Conservation (phyloP, 2,113 vertebrate genomes). For the Podiceps cristatus region DNA sequence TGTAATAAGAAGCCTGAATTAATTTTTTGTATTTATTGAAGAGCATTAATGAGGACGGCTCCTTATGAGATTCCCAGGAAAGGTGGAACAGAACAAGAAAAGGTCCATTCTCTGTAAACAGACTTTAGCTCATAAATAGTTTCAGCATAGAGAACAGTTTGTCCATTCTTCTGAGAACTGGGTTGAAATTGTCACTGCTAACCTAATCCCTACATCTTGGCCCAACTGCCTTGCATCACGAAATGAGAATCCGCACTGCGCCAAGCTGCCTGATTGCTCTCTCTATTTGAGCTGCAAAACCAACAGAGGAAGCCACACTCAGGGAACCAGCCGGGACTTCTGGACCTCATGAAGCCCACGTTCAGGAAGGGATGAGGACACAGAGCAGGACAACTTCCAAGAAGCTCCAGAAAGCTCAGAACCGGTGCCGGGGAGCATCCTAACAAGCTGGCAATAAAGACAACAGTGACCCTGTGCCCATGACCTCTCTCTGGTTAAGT, state of each 20-base stretch:
- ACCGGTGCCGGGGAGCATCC: not conserved
- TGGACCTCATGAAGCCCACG: not conserved
- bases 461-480: not conserved
- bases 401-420: not conserved
- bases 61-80: not conserved
- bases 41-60: not conserved
- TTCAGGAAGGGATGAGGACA: not conserved
- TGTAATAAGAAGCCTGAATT: not conserved
- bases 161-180: not conserved
- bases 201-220: not conserved
- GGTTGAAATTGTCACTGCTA: not conserved
- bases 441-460: not conserved
- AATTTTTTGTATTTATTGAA: not conserved
- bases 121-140: not conserved
- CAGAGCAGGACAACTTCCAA: not conserved
- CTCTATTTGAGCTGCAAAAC: not conserved
- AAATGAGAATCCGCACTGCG: not conserved
- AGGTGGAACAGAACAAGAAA: not conserved
- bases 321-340: not conserved
- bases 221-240: not conserved
- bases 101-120: not conserved
- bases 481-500: not conserved
- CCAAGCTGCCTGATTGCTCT: not conserved
- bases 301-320: not conserved
- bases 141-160: not conserved